Conservation (phyloP, 2,797 vertebrate genomes). For the Malurus leucopterus region DNA sequence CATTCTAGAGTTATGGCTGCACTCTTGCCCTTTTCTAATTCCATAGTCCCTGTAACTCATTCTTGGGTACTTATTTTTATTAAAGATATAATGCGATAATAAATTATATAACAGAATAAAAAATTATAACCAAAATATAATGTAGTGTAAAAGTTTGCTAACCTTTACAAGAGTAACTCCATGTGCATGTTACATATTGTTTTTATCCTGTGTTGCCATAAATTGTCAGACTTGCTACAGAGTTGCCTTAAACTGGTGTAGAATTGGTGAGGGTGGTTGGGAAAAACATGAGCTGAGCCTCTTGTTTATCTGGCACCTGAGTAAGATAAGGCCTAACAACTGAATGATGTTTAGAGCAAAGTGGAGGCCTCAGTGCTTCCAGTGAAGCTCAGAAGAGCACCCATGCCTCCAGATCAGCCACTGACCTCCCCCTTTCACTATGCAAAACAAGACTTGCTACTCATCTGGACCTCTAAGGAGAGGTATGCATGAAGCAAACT, state of each 20-base stretch:
- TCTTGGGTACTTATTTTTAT: background rate
- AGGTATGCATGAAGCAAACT: too few species aligned
- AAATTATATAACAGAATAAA: background rate
- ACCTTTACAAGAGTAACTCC: background rate
- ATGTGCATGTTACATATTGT: background rate
- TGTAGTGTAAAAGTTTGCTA: background rate
- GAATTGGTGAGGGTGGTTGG: background rate
- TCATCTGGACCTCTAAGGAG: background rate
- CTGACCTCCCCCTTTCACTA: background rate
- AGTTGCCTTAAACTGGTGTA: background rate
- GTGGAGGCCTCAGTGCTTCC: background rate
- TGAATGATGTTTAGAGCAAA: background rate
- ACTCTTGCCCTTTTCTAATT: background rate
- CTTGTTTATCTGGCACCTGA: background rate
- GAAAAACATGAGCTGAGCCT: background rate
- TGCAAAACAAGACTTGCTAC: background rate
- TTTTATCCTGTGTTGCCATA: background rate
- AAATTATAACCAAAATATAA: background rate
- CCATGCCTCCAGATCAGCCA: rapidly evolving
- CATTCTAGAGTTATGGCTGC: background rate
- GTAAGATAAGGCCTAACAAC: background rate
- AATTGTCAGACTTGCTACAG: background rate
- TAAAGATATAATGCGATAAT: background rate
- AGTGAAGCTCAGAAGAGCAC: background rate
- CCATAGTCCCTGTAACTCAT: background rate